Percentiles rank a stretch among this genome's conserved stretches.
These are phyloP conservation scores for Erannis defoliaria DNA, from an alignment of 2,888 invertebrate species.

Conservation along the genomic window DNA sequence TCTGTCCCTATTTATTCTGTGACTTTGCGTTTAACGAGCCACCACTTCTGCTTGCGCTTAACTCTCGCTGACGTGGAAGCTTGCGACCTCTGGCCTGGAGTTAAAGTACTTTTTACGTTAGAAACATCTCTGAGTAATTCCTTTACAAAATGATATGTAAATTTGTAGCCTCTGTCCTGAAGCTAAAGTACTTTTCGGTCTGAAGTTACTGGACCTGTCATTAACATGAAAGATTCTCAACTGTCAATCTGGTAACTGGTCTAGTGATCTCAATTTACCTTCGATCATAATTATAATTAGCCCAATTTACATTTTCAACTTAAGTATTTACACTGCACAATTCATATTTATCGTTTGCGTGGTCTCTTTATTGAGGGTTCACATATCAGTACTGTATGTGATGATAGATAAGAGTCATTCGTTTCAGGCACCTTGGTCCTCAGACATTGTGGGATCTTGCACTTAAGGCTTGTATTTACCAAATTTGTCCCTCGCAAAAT, in stretches of 20 bases:
- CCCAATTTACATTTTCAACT: no score
- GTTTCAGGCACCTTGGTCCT: no score
- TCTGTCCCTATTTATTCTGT: conserved; percentile 1
- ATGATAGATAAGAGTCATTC: no score
- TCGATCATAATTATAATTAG: no score
- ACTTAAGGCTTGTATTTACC: no score
- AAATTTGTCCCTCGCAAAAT: no score
- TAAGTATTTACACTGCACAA: no score
- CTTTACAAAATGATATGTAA: neutral
- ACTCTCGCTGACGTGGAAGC: neutral
- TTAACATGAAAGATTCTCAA: neutral
- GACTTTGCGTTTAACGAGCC: conserved; percentile 14
- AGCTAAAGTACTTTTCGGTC: neutral
- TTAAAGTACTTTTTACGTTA: conserved; percentile 1
- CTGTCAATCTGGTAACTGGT: neutral
- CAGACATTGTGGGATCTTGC: no score
- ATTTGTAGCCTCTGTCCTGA: neutral
- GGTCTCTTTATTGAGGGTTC: no score
- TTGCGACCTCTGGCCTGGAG: conserved; percentile 1
- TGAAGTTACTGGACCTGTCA: neutral
- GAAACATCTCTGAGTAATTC: neutral
- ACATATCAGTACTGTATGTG: no score
- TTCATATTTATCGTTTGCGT: no score
- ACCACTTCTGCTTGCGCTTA: conserved; percentile 10
- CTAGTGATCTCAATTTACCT: neutral